phyloP scores from a whole-genome alignment of 2,113 vertebrate species.

The Ia io region DNA sequence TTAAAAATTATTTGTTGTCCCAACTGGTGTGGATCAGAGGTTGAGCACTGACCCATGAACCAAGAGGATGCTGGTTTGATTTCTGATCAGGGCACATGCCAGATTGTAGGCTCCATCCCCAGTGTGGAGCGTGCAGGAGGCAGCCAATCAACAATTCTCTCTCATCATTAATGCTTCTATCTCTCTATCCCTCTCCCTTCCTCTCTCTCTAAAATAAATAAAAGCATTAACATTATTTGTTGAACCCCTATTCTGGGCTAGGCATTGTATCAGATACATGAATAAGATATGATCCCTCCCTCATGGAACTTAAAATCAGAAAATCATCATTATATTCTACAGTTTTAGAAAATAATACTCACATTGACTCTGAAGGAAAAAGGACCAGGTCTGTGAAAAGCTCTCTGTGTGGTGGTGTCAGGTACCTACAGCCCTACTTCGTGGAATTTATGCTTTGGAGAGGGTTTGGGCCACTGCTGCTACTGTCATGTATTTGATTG shows the following conservation, averaged over 20 bases:
- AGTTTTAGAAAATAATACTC: neutral
- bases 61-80: too few relatives aligned
- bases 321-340: neutral
- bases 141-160: too few relatives aligned
- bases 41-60: too few relatives aligned
- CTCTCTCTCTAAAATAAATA: too few relatives aligned
- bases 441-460: neutral
- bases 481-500: neutral
- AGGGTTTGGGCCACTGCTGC: neutral
- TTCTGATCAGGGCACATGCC: too few relatives aligned
- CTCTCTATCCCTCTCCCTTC: too few relatives aligned
- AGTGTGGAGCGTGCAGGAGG: too few relatives aligned
- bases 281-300: neutral
- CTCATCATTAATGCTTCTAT: too few relatives aligned
- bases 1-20: constrained; percentile 2
- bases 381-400: neutral
- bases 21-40: too few relatives aligned
- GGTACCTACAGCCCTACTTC: neutral
- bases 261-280: neutral
- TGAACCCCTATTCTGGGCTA: neutral
- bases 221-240: neutral
- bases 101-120: too few relatives aligned
- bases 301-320: neutral
- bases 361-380: neutral
- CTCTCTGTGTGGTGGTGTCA: neutral